Conservation (phyloP, 2,797 vertebrate genomes). For the Triplophysa bombifrons region DNA sequence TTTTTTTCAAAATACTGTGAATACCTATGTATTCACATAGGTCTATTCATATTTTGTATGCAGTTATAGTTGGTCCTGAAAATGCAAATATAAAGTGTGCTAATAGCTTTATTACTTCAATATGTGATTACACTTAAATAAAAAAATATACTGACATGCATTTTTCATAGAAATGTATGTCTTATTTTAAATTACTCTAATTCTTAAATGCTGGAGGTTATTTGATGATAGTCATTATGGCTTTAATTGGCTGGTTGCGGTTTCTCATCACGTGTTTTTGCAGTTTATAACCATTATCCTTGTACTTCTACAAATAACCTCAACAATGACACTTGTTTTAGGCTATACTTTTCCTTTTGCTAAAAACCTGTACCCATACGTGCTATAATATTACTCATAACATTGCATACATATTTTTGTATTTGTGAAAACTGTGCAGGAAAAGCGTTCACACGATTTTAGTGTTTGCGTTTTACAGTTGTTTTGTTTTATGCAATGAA, state of each 20-base stretch:
- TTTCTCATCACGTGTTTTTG: background rate
- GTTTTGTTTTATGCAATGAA: background rate
- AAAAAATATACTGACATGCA: background rate
- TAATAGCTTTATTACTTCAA: slow-evolving; percentile 1
- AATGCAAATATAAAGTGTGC: background rate
- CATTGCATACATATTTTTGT: background rate
- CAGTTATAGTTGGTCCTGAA: background rate
- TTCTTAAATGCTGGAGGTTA: background rate
- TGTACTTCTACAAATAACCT: background rate
- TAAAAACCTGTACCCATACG: background rate
- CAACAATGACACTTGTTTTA: background rate
- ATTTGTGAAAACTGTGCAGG: slow-evolving; percentile 12
- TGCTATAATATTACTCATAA: background rate
- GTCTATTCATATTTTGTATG: background rate
- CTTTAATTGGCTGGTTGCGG: background rate
- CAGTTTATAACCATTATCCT: background rate
- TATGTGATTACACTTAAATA: background rate
- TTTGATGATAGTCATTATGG: background rate
- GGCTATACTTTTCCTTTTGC: background rate
- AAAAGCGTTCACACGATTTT: background rate
- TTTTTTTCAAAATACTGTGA: slow-evolving; percentile 7
- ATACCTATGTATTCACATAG: background rate
- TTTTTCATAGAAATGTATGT: background rate
- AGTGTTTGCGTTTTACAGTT: background rate
- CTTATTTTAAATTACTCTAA: background rate